Percentiles rank a stretch among this genome's conserved stretches.
phyloP scores from a whole-genome alignment of 2,888 invertebrate species.

The Drosophila putrida region DNA sequence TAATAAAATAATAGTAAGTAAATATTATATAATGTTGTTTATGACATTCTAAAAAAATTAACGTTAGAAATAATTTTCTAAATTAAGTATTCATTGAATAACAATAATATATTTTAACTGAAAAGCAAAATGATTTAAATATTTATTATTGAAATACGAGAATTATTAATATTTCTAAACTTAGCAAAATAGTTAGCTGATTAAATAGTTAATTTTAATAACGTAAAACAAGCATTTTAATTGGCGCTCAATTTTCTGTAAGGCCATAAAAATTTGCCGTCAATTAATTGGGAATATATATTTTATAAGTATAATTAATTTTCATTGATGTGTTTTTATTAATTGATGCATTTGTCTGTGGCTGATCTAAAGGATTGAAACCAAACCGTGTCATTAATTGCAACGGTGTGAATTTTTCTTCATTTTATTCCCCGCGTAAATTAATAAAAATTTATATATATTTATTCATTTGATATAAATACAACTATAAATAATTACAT shows the following conservation, averaged over 20 bases:
- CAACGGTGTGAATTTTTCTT: background rate
- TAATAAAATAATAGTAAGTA: too few species aligned
- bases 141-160: too few species aligned
- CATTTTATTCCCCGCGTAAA: conserved; percentile 5
- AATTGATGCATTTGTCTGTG: conserved; percentile 36
- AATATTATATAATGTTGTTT: too few species aligned
- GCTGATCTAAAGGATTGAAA: conserved; percentile 20
- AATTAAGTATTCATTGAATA: too few species aligned
- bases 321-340: conserved; percentile 28
- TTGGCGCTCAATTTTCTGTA: background rate
- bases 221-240: background rate
- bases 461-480: conserved; percentile 22
- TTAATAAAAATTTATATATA: conserved; percentile 27
- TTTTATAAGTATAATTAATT: conserved; percentile 33
- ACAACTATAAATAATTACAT: conserved; percentile 39
- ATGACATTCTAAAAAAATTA: too few species aligned
- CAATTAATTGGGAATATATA: conserved; percentile 23
- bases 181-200: too few species aligned
- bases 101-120: too few species aligned
- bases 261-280: background rate
- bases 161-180: too few species aligned
- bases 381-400: conserved; percentile 34
- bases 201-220: too few species aligned
- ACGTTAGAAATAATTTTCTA: too few species aligned
- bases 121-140: too few species aligned